Conservation (phyloP, 1,140 invertebrate species). For the Leucophenga varia region DNA sequence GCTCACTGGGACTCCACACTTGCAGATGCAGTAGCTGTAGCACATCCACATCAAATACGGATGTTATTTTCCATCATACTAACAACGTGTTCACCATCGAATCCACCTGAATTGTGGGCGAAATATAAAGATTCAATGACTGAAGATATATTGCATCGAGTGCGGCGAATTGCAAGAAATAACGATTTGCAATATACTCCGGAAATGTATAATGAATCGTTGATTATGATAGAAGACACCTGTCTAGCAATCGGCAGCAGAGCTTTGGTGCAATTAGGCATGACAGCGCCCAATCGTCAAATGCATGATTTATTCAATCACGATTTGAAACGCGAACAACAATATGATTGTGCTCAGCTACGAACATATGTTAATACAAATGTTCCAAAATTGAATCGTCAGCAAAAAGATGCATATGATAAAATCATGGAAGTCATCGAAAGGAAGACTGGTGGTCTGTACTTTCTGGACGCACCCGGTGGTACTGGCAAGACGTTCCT, state of each 20-base stretch:
- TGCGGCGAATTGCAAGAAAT: slow-evolving; percentile 22
- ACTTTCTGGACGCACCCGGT: no score
- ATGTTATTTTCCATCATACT: slow-evolving; percentile 54
- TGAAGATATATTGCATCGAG: slow-evolving; percentile 38
- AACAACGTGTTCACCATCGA: slow-evolving; percentile 49
- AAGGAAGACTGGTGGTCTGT: slow-evolving; percentile 25
- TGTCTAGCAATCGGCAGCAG: slow-evolving; percentile 14
- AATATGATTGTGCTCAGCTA: slow-evolving; percentile 25
- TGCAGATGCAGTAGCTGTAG: slow-evolving; percentile 36
- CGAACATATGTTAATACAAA: slow-evolving; percentile 32
- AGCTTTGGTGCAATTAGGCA: background rate
- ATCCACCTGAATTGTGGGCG: slow-evolving; percentile 41
- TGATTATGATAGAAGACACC: slow-evolving; percentile 41
- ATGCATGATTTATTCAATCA: slow-evolving; percentile 27
- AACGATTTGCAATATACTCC: slow-evolving; percentile 25
- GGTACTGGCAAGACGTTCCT: no score
- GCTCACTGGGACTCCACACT: slow-evolving; percentile 38
- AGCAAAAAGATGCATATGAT: slow-evolving; percentile 45
- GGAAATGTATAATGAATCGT: slow-evolving; percentile 34
- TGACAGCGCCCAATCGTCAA: slow-evolving; percentile 31
- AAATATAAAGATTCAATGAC: slow-evolving; percentile 53
- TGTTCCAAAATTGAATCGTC: slow-evolving; percentile 34
- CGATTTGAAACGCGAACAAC: slow-evolving; percentile 10
- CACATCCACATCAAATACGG: slow-evolving; percentile 46
- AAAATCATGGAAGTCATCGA: slow-evolving; percentile 49